These are phyloP conservation scores for Thecocarcelia acutangulata DNA, from an alignment of 2,888 invertebrate genomes.

Conservation along the genomic window DNA sequence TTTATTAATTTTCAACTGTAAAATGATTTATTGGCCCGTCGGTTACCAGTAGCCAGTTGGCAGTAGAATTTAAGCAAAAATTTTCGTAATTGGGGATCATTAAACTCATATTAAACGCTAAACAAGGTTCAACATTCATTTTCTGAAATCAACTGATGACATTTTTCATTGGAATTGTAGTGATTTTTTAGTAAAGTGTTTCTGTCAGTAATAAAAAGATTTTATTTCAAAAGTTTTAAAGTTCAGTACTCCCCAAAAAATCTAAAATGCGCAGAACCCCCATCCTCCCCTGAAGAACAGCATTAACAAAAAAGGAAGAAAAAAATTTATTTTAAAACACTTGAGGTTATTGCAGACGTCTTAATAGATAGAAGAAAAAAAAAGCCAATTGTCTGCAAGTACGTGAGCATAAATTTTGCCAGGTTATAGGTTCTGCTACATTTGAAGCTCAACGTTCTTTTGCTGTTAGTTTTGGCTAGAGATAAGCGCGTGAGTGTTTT, in stretches of 20 bases:
- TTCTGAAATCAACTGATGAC: conserved; percentile 44
- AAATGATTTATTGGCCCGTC: conserved; percentile 53
- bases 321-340: background rate
- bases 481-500: too few relatives aligned
- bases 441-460: too few relatives aligned
- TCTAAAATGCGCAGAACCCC: too few relatives aligned
- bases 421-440: background rate
- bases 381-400: too few relatives aligned
- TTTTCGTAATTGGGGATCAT: conserved; percentile 40
- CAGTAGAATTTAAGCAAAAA: conserved; percentile 29
- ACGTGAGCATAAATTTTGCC: background rate
- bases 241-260: conserved; percentile 24
- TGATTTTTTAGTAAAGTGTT: background rate
- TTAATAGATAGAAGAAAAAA: background rate
- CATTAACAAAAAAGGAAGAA: background rate
- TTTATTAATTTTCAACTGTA: conserved; percentile 21
- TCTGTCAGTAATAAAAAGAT: conserved; percentile 11
- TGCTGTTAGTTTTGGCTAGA: too few relatives aligned
- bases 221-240: conserved; percentile 2
- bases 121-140: conserved; percentile 41
- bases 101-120: conserved; percentile 40
- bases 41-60: background rate
- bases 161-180: conserved; percentile 32
- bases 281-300: too few relatives aligned
- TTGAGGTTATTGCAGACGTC: background rate